Conservation (phyloP, 2,888 invertebrate species). For the Polyommatus icarus region DNA sequence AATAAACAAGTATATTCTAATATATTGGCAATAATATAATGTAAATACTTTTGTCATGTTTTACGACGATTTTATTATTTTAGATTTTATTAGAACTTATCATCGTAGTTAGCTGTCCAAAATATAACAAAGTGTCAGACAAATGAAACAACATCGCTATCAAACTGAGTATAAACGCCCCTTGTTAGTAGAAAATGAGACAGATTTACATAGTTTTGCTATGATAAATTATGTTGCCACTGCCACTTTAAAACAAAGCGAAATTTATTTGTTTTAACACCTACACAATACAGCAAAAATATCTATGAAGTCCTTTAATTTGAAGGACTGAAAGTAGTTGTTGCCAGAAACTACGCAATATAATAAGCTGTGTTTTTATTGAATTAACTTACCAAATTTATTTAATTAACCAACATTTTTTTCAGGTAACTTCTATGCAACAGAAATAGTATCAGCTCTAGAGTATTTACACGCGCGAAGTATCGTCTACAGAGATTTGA, state of each 20-base stretch:
- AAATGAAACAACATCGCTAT: slow-evolving; percentile 2
- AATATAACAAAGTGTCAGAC: neutral
- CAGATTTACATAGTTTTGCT: neutral
- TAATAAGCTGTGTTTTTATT: no score
- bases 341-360: no score
- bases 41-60: neutral
- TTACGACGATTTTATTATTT: neutral
- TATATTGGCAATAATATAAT: no score
- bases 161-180: neutral
- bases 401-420: slow-evolving; percentile 43
- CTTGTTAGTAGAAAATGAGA: slow-evolving; percentile 8
- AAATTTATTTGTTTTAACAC: neutral
- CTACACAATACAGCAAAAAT: neutral
- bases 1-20: neutral
- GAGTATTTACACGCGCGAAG: slow-evolving; percentile 95
- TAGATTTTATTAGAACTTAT: neutral
- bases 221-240: neutral
- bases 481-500: slow-evolving; percentile 93
- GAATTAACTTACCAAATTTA: no score
- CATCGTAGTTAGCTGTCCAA: neutral
- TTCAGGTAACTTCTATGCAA: slow-evolving; percentile 93
- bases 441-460: slow-evolving; percentile 95
- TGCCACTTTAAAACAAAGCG: neutral
- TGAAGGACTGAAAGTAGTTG: no score
- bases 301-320: neutral